Percentiles rank a stretch among this genome's conserved stretches.
Evolutionary conservation across 1,140 invertebrate genomes (phyloP).

Genomic region (Vanessa atalanta): DNA sequence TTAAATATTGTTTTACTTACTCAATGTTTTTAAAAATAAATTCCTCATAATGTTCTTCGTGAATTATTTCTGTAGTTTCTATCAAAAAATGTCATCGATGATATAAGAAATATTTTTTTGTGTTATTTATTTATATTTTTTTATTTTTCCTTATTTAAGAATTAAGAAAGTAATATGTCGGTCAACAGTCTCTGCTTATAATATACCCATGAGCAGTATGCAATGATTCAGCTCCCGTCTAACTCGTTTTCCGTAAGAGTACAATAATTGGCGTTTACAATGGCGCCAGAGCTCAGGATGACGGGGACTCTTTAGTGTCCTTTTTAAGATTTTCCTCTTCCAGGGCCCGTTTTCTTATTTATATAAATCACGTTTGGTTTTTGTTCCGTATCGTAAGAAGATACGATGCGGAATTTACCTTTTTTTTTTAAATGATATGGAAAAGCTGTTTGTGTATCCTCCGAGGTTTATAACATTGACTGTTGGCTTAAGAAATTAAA

Average conservation of each 20-base stretch:
- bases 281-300: conserved; percentile 49
- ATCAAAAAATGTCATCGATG: too few relatives aligned
- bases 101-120: too few relatives aligned
- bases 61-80: too few relatives aligned
- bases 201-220: conserved; percentile 26
- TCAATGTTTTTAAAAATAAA: neutral
- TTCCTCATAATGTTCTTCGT: too few relatives aligned
- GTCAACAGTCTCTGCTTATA: neutral
- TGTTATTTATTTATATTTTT: neutral
- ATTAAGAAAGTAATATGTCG: neutral
- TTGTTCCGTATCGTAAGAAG: too few relatives aligned
- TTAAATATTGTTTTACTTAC: neutral
- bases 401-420: too few relatives aligned
- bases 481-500: too few relatives aligned
- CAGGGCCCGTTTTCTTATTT: neutral
- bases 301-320: conserved; percentile 41
- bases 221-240: conserved; percentile 56
- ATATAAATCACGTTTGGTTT: too few relatives aligned
- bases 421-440: too few relatives aligned
- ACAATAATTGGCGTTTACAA: conserved; percentile 42
- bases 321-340: conserved; percentile 31
- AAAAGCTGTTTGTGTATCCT: too few relatives aligned
- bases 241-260: conserved; percentile 67
- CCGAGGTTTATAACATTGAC: too few relatives aligned
- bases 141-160: neutral